These are phyloP conservation scores for Drosophila colorata DNA, from an alignment of 2,888 invertebrate genomes.

Conservation along the genomic window DNA sequence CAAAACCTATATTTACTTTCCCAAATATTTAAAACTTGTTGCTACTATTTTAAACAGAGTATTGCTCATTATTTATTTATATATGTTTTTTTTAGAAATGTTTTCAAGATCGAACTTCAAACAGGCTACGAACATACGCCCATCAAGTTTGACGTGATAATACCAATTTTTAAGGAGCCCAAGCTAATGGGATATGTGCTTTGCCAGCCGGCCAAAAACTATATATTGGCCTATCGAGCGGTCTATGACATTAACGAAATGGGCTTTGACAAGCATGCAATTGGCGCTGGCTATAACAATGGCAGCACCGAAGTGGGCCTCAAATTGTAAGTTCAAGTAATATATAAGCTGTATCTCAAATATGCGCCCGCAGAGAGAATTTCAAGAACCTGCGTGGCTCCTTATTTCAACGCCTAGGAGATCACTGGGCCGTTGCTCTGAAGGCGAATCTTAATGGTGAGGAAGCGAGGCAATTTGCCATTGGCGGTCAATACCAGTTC, in stretches of 20 bases:
- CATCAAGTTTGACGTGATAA: constrained; percentile 36
- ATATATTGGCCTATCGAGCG: constrained; percentile 46
- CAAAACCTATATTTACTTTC: no score
- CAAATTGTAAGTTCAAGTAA: constrained; percentile 38
- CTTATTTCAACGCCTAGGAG: constrained; percentile 47
- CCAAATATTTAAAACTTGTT: no score
- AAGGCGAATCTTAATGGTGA: constrained; percentile 35
- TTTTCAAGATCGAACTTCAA: constrained; percentile 7
- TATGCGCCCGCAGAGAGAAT: constrained; percentile 35
- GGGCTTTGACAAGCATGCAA: constrained; percentile 48
- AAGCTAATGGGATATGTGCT: constrained; percentile 43
- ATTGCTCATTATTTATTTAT: no score
- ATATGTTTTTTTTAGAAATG: constrained; percentile 5
- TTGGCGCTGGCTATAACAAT: constrained; percentile 42
- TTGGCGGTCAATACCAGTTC: constrained; percentile 54
- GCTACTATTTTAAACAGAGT: no score
- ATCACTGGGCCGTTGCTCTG: constrained; percentile 48
- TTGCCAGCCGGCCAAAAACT: constrained; percentile 21
- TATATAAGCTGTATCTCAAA: no score
- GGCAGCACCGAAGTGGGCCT: constrained; percentile 43
- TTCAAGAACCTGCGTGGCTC: constrained; percentile 56
- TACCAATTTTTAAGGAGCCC: constrained; percentile 45
- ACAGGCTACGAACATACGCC: constrained; percentile 44
- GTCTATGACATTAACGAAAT: constrained; percentile 36
- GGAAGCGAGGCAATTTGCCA: constrained; percentile 15